Evolutionary conservation across 1,140 invertebrate species (phyloP), one percentile per base, ranked within the genome.

Genomic region (Formica exsecta): DNA sequence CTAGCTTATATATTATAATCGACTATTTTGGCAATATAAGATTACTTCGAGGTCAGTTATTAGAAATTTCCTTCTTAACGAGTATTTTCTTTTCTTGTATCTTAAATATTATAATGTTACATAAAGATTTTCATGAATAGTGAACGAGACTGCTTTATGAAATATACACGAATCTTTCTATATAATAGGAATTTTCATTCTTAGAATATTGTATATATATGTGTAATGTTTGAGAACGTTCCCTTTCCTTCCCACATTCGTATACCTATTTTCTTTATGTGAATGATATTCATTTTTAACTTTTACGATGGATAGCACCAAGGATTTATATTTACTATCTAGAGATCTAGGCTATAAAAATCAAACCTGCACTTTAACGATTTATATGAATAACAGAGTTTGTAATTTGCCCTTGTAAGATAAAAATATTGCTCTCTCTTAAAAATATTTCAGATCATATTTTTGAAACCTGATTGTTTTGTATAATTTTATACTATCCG

Each of bases 11-110:
- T 51, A 36, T 61, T 74, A 83, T n/a, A 29, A 11, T 62, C 51
- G 68, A 83, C 38, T 73, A 71, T 44, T 38, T 83, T 81, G 51
- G 79, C 79, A 73, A 83, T 83, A 81, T 73, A 73, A 38, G 41
- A 73, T 83, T 73, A 83, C 38, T 61, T 74, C 79, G 54, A 81
- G 51, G 25, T 61, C 38, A 59, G 38, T 61, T 59, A 59, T 73
- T 25, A 62, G 79, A 57, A 83, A 22, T 44, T 19, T 11, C 38
- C 13, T 38, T 16, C 13, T 13, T 25, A 38, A 77, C 6, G 13
- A 32, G 13, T 79, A 51, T 51, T 6, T 16, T 51, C 4, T 25
- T 19, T 38, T 13, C 5, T 11, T 29, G 5, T 59, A 19, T 59
- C 16, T 85, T 59, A 6, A 83, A 61, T 38, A 74, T 66, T 61